Conservation (phyloP, 2,113 vertebrate species). For the Xyrauchen texanus region DNA sequence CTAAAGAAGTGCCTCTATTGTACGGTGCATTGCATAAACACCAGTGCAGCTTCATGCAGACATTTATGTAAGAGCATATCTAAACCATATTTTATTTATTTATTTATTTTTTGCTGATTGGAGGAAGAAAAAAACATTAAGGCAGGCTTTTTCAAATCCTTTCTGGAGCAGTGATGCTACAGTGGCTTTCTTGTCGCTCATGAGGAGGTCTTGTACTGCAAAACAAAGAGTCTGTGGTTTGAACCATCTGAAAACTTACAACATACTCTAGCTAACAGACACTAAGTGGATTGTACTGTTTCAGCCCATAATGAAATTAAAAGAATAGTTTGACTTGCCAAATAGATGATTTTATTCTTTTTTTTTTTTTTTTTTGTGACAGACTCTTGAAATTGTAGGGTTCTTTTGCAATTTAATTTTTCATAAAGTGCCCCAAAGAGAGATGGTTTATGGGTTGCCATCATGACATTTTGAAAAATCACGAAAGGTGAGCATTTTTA, state of each 20-base stretch:
- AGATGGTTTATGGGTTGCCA: too few species aligned
- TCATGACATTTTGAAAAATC: too few species aligned
- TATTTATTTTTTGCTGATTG: constrained; percentile 30
- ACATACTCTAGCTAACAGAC: too few species aligned
- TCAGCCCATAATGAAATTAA: constrained; percentile 25
- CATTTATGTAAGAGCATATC: constrained; percentile 41
- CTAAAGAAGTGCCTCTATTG: constrained; percentile 33
- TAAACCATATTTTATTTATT: constrained; percentile 45
- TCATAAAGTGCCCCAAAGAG: constrained; percentile 13
- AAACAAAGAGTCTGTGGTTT: constrained; percentile 13
- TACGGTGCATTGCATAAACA: constrained; percentile 41
- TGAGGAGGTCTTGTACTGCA: too few species aligned
- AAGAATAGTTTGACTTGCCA: constrained; percentile 26
- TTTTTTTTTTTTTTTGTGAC: neutral
- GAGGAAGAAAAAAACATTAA: constrained; percentile 20
- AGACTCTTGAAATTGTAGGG: constrained; percentile 41
- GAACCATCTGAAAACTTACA: neutral
- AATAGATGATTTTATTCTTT: neutral
- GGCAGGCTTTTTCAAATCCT: neutral
- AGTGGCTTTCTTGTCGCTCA: neutral
- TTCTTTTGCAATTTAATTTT: neutral
- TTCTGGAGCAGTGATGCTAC: constrained; percentile 14
- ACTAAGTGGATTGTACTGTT: neutral
- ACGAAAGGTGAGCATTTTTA: too few species aligned
- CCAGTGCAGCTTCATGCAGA: constrained; percentile 27